Conservation (phyloP, 2,888 invertebrate species). For the Lasioglossum pauxillum region DNA sequence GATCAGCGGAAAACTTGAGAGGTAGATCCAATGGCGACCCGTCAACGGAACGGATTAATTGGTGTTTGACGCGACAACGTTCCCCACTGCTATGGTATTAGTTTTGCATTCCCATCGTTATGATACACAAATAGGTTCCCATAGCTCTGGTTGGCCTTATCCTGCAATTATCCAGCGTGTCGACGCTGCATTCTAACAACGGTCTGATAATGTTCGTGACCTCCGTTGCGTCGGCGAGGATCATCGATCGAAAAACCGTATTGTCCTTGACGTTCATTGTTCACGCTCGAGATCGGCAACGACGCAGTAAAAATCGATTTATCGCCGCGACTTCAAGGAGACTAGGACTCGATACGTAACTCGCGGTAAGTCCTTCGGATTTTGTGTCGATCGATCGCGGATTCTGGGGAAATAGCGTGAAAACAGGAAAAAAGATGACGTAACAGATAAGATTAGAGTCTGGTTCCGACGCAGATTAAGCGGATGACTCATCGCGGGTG, state of each 20-base stretch:
- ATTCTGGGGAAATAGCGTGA: constrained; percentile 42
- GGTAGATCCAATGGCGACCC: neutral
- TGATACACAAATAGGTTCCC: constrained; percentile 63
- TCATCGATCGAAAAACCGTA: neutral
- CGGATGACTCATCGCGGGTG: neutral
- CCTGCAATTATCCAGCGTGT: constrained; percentile 59
- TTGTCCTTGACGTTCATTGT: neutral
- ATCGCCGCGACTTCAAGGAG: constrained; percentile 47
- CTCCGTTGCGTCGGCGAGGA: constrained; percentile 45
- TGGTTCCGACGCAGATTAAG: neutral
- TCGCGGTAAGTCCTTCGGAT: constrained; percentile 58
- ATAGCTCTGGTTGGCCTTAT: constrained; percentile 63
- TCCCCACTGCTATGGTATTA: neutral
- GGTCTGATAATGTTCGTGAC: constrained; percentile 70
- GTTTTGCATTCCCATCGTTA: constrained; percentile 59
- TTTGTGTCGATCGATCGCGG: constrained; percentile 32
- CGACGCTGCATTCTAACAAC: constrained; percentile 50
- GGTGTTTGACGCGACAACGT: neutral
- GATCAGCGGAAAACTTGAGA: neutral
- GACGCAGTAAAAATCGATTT: constrained; percentile 42
- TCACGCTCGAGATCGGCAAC: constrained; percentile 18
- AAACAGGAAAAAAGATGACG: constrained; percentile 38
- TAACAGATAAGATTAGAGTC: constrained; percentile 27
- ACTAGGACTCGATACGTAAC: constrained; percentile 46
- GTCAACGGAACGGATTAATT: constrained; percentile 34